Evolutionary conservation across 2,888 invertebrate genomes (phyloP), one percentile per base, ranked within the genome.

Genomic region (Kryphioiulus occultus): DNA sequence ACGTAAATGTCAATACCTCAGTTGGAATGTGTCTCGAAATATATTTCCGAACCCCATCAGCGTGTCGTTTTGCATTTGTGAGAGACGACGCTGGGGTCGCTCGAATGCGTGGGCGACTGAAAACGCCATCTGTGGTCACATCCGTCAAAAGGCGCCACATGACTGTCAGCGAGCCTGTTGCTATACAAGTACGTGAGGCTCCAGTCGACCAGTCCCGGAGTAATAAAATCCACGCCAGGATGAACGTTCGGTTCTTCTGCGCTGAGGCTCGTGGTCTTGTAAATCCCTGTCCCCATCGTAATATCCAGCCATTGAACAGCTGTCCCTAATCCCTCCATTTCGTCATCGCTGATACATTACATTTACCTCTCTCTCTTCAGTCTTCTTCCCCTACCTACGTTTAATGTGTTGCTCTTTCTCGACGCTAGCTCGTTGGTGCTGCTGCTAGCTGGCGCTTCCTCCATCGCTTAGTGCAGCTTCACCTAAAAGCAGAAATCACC

Each of bases 261-360:
- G n/a, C n/a, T n/a, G n/a, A n/a, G n/a, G 68, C 26, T 68, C 19
- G 17, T 53, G 53, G 53, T 17, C 17, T n/a, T 2, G 1, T n/a
- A 19, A 53, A 53, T n/a, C 68, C 2, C n/a, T 7, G 4, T 1
- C n/a, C n/a, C 3, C 15, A n/a, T 68, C 68, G 68, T 68, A 68
- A 68, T 68, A 68, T 68, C 68, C 68, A 26, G 68, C 26, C 68
- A 68, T 68, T 68, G 68, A 68, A 68, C 68, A 68, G 68, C 68
- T 68, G 68, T 68, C 68, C 68, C 68, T 68, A 68, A 68, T 68
- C 68, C 68, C 26, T 22, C 9, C 19, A 68, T 68, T 68, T 68
- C 68, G 68, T 68, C 68, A 68, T 68, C 68, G 68, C 10, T 10
- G 22, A 1, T n/a, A n/a, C n/a, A n/a, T n/a, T n/a, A n/a, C n/a